Evolutionary conservation across 2,888 invertebrate genomes (phyloP), one percentile per base, ranked within the genome.

Genomic region (Liodrosophila aerea): DNA sequence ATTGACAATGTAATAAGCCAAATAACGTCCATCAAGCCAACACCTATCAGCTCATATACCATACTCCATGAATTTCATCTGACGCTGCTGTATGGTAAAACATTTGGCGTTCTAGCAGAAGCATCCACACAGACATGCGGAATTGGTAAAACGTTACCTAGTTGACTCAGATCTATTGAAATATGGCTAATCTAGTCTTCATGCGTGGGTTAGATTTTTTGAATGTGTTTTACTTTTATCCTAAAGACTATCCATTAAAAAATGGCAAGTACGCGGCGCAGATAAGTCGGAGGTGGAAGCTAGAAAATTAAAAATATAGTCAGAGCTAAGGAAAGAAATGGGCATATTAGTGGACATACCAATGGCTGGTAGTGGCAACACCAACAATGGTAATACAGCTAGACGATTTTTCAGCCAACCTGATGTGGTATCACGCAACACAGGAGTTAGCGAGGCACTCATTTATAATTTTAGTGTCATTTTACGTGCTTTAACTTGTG

Each of bases 301-400:
- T 2, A 13, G 43, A 43, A 43, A 45, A 34, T 45, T 2, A 11
- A 4, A 45, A 22, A 33, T 33, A 4, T 22, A 22, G 8, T 2
- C 4, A 4, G 18, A 22, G 22, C 31, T 50, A 1, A 37, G 39
- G 16, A 31, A 39, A 4, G 12, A 51, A n/a, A 41, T 40, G 39
- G 40, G 31, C 49, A n/a, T 49, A 8, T 40, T 39, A 8, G 39
- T 49, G 7, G 30, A 47, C 13, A 47, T 29, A 9, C 36, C 47
- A 9, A 15, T 47, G 27, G 37, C 29, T 29, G 9, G 37, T 29
- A 45, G 44, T 44, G 37, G 50, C 18, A 50, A 57, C 12, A 57
- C 50, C 13, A 58, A 40, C 37, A 58, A 58, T 58, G 44, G 51
- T 9, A 56, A 56, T 56, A 56, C 54, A 13, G 40, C 40, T 9